phyloP scores from a whole-genome alignment of 2,113 vertebrate genomes.

The Loxodonta africana region DNA sequence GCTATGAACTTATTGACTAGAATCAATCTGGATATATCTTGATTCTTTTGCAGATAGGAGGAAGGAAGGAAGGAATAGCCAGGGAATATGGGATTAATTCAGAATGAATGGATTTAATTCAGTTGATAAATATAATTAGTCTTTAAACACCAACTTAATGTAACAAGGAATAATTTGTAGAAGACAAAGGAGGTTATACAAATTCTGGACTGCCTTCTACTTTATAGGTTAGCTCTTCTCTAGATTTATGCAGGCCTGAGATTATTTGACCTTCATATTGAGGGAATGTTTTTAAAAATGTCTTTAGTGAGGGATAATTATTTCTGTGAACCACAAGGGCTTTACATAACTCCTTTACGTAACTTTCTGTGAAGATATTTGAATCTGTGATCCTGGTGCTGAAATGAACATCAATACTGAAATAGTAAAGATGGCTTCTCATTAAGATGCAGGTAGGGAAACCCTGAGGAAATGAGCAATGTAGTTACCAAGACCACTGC shows the following conservation, averaged over 20 bases:
- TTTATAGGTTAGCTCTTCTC: background rate
- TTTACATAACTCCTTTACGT: background rate
- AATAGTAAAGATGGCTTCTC: background rate
- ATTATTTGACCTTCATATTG: background rate
- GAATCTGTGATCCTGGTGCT: background rate
- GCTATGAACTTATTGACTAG: constrained; percentile 51
- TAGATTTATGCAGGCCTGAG: background rate
- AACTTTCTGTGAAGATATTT: background rate
- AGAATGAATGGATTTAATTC: constrained; percentile 54
- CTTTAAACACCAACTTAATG: constrained; percentile 56
- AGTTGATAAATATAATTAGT: constrained; percentile 68
- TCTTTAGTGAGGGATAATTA: constrained; percentile 28
- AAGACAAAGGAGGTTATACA: constrained; percentile 44
- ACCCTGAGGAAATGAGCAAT: rapidly evolving
- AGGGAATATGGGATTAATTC: constrained; percentile 35
- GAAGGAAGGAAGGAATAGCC: constrained; percentile 21
- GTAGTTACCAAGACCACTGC: background rate
- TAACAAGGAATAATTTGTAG: constrained; percentile 53
- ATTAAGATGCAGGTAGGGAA: background rate
- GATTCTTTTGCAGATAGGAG: constrained; percentile 6
- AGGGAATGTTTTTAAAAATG: background rate
- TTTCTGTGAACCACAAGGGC: background rate
- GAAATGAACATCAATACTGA: background rate
- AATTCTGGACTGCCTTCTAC: background rate
- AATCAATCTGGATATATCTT: constrained; percentile 66